These are phyloP conservation scores for Drosophila gaucha DNA, from an alignment of 2,888 invertebrate genomes.

Conservation along the genomic window DNA sequence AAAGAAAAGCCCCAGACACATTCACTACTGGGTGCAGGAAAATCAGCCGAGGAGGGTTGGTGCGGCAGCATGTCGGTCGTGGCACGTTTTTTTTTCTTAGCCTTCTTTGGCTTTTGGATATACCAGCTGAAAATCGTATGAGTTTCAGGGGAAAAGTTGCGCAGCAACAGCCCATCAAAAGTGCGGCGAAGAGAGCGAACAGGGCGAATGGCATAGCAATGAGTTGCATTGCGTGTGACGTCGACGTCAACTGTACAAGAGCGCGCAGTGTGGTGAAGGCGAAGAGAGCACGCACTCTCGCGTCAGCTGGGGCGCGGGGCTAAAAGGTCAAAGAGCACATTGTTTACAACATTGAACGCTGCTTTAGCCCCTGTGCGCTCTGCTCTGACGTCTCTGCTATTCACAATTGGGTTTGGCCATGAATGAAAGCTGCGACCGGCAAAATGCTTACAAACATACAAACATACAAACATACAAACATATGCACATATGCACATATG, in stretches of 20 bases:
- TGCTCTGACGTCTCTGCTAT: slow-evolving; percentile 1
- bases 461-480: neutral
- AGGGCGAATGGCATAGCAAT: slow-evolving; percentile 16
- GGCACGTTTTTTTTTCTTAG: slow-evolving; percentile 66
- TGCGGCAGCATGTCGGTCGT: slow-evolving; percentile 38
- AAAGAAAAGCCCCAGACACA: slow-evolving; percentile 47
- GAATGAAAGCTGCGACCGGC: slow-evolving; percentile 71
- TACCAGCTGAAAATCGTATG: slow-evolving; percentile 82
- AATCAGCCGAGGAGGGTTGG: slow-evolving; percentile 28
- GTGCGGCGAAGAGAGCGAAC: slow-evolving; percentile 47
- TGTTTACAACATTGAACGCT: slow-evolving; percentile 57
- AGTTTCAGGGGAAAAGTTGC: slow-evolving; percentile 81
- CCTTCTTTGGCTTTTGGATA: slow-evolving; percentile 60
- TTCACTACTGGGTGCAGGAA: slow-evolving; percentile 24
- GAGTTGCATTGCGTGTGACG: slow-evolving; percentile 33
- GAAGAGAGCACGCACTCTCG: slow-evolving; percentile 32
- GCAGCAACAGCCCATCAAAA: slow-evolving; percentile 38
- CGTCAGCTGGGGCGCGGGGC: slow-evolving; percentile 11
- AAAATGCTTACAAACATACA: slow-evolving; percentile 20
- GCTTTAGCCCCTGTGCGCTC: slow-evolving; percentile 10
- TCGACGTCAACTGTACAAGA: slow-evolving; percentile 61
- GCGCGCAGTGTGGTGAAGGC: slow-evolving; percentile 13
- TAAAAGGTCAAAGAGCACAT: slow-evolving; percentile 71
- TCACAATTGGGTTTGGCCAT: slow-evolving; percentile 52
- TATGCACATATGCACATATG: neutral